These are phyloP conservation scores for Latrodectus geometricus DNA, from an alignment of 1,140 invertebrate species.

Conservation along the genomic window DNA sequence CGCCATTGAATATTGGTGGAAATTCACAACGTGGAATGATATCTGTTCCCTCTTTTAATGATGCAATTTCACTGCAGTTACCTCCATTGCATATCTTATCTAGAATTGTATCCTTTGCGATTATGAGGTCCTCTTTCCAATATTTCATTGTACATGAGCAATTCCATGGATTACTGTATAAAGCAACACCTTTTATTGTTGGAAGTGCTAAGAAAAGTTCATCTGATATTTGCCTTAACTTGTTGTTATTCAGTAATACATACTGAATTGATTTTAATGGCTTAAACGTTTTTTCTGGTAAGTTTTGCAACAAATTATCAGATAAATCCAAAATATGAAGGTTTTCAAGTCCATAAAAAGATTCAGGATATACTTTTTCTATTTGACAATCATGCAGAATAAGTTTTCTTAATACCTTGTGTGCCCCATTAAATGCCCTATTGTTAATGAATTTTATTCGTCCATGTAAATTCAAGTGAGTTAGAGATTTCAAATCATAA, in stretches of 20 bases:
- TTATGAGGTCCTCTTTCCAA: constrained; percentile 72
- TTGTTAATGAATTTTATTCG: constrained; percentile 75
- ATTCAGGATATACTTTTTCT: constrained; percentile 76
- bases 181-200: constrained; percentile 71
- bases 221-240: constrained; percentile 72
- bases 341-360: constrained; percentile 76
- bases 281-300: constrained; percentile 76
- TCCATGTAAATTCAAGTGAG: constrained; percentile 73
- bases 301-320: constrained; percentile 73
- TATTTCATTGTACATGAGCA: constrained; percentile 76
- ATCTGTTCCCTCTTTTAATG: constrained; percentile 1
- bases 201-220: constrained; percentile 73
- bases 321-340: constrained; percentile 76
- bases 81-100: background rate
- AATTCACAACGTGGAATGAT: constrained; percentile 41
- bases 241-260: constrained; percentile 75
- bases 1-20: background rate
- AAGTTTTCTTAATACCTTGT: constrained; percentile 72
- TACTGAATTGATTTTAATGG: constrained; percentile 74
- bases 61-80: background rate
- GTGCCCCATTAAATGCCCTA: constrained; percentile 76
- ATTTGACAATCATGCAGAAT: constrained; percentile 76
- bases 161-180: constrained; percentile 79
- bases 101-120: constrained; percentile 67
- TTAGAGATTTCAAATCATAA: constrained; percentile 73